Evolutionary conservation across 2,888 invertebrate genomes (phyloP), one percentile per base, ranked within the genome.

Genomic region (Catotricha subobsoleta): DNA sequence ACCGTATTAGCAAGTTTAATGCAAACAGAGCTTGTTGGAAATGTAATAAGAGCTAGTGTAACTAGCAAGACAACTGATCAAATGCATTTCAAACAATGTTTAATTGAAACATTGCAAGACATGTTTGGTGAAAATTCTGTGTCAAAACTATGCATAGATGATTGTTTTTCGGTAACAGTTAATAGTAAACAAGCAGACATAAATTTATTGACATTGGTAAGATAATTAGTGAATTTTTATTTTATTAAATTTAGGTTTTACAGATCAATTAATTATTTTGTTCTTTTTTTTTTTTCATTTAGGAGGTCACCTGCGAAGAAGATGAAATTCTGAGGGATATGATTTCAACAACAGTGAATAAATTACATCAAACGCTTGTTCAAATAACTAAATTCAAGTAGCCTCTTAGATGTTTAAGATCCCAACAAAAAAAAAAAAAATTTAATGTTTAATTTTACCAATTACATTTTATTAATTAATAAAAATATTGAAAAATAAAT

Each of bases 41-140:
- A 68, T 1, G 69, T 71, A 21, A 67, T 74, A 2, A 76, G 76
- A 51, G 69, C 71, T 40, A 59, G 72, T 16, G 63, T 71, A 0
- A 68, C 71, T 1, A 69, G 72, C 27, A 69, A 71, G 25, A 86
- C 86, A 57, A 77, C 90, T 40, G 91, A 92, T 61, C 67, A 81
- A 33, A 83, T 84, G 69, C 92, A 92, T 62, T 92, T 91, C 57
- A 87, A 84, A 64, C 80, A 79, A 51, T 55, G 58, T 47, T 62
- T 64, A 7, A 52, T 63, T n/a, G 63, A 63, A 47, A 60, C 63
- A 0, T 48, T 63, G n/a, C 63, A 62, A 43, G 94, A 95, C 55
- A 94, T 95, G 80, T 95, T 92, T 65, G 95, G 95, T 0, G 83
- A 88, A 51, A 86, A 82, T 51, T 80, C 90, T 0, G 86, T 94